Conservation (phyloP, 2,888 invertebrate genomes). For the Gasteruption jaculator region DNA sequence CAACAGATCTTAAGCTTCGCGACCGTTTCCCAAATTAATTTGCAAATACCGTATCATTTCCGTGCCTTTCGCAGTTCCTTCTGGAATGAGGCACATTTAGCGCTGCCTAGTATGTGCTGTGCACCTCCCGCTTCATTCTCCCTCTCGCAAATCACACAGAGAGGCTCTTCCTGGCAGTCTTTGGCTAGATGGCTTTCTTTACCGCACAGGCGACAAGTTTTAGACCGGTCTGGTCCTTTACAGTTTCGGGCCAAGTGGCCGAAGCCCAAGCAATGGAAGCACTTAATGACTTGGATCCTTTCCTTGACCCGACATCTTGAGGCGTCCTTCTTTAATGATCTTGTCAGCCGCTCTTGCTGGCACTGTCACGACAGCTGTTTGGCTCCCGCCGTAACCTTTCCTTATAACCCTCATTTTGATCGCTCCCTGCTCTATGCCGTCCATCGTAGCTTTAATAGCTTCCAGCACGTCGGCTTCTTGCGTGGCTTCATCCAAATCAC, state of each 20-base stretch:
- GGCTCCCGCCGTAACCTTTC: conserved; percentile 2
- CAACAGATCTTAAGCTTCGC: conserved; percentile 18
- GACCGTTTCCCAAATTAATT: conserved; percentile 20
- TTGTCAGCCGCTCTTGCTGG: conserved; percentile 4
- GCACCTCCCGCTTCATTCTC: not conserved
- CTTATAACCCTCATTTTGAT: conserved; percentile 3
- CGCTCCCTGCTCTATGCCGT: not conserved
- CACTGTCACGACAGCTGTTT: conserved; percentile 8
- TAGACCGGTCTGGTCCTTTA: conserved; percentile 18
- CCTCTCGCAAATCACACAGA: too few species aligned
- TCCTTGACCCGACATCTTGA: too few species aligned
- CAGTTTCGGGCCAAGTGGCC: conserved; percentile 9
- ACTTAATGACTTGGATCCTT: conserved; percentile 10
- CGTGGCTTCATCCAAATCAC: conserved; percentile 14
- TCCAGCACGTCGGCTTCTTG: not conserved
- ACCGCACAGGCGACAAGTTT: too few species aligned
- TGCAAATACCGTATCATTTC: conserved; percentile 19
- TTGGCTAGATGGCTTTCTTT: too few species aligned
- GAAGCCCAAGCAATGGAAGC: conserved; percentile 12
- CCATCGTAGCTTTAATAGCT: not conserved
- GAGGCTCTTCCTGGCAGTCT: too few species aligned
- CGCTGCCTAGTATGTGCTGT: conserved; percentile 12
- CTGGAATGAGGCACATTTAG: conserved; percentile 11
- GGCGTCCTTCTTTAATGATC: conserved; percentile 8
- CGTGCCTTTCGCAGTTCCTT: conserved; percentile 5